phyloP scores from a whole-genome alignment of 1,140 invertebrate species.

The Antheraea pernyi region DNA sequence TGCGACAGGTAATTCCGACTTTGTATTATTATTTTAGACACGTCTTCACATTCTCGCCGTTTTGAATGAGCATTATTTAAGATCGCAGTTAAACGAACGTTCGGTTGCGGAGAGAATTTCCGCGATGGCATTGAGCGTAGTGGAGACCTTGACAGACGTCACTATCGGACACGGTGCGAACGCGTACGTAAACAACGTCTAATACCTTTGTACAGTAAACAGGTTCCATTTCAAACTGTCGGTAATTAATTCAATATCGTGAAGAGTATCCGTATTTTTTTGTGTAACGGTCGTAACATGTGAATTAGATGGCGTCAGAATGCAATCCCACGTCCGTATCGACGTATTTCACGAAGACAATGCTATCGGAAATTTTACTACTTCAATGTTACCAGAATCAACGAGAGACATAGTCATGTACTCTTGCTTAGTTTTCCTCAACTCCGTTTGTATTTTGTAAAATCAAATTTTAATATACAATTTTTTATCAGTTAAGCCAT shows the following conservation, averaged over 20 bases:
- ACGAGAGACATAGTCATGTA: too few relatives aligned
- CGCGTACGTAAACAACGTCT: conserved; percentile 46
- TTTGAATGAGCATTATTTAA: not conserved
- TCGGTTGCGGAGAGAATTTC: not conserved
- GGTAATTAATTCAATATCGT: not conserved
- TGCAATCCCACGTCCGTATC: not conserved
- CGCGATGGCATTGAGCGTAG: conserved; percentile 30
- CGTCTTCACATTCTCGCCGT: not conserved
- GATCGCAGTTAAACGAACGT: not conserved
- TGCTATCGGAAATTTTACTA: not conserved
- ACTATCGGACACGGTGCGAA: conserved; percentile 29
- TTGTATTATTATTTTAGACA: conserved; percentile 12
- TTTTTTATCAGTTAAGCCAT: too few relatives aligned
- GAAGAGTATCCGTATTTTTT: not conserved
- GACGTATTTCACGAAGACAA: not conserved
- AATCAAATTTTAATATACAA: too few relatives aligned
- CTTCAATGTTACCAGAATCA: not conserved
- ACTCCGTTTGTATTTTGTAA: too few relatives aligned
- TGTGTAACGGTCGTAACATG: not conserved
- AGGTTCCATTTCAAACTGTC: conserved; percentile 29
- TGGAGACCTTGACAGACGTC: conserved; percentile 46
- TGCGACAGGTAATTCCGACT: conserved; percentile 32
- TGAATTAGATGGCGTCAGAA: not conserved
- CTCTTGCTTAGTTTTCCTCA: too few relatives aligned
- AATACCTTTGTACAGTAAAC: conserved; percentile 33